Percentiles rank a stretch among this genome's conserved stretches.
Conservation (phyloP, 1,140 invertebrate genomes). For the Pseudomyrmex gracilis region DNA sequence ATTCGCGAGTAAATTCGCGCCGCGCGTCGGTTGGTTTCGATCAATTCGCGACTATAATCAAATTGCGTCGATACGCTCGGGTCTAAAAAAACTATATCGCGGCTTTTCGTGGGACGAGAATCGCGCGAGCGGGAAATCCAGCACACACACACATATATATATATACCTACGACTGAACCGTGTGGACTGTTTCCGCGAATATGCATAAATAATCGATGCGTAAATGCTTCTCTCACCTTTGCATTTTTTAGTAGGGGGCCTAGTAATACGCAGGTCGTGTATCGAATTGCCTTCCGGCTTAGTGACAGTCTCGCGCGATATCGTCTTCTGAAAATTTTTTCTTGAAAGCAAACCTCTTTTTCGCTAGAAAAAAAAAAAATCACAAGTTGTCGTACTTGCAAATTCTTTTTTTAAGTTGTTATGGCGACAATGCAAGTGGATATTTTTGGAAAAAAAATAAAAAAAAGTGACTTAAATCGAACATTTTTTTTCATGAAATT, state of each 20-base stretch:
- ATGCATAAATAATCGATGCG: slow-evolving; percentile 45
- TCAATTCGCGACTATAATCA: slow-evolving; percentile 64
- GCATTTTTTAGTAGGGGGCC: slow-evolving; percentile 50
- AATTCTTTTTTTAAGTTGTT: not conserved
- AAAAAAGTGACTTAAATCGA: no score
- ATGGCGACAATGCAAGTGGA: not conserved
- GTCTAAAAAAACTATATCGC: slow-evolving; percentile 41
- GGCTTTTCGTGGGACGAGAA: slow-evolving; percentile 53
- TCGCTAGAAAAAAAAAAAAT: no score
- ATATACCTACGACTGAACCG: slow-evolving; percentile 37
- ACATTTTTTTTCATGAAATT: no score
- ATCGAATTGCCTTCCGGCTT: slow-evolving; percentile 1
- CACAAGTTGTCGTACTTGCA: not conserved
- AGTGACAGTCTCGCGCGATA: not conserved
- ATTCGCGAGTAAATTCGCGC: slow-evolving; percentile 57
- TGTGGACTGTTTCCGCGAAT: slow-evolving; percentile 45
- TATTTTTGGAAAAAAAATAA: not conserved
- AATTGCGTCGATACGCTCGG: slow-evolving; percentile 19
- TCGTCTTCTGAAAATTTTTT: not conserved
- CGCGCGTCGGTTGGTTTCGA: slow-evolving; percentile 11
- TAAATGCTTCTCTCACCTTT: slow-evolving; percentile 56
- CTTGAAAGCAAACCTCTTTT: no score
- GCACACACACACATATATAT: no score
- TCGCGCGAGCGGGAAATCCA: slow-evolving; percentile 25
- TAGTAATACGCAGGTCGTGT: slow-evolving; percentile 3